A percentile compares a stretch with the other conserved stretches of the same genome.
Conservation (phyloP, 2,888 invertebrate species). For the Macrosoma leucophasiata region DNA sequence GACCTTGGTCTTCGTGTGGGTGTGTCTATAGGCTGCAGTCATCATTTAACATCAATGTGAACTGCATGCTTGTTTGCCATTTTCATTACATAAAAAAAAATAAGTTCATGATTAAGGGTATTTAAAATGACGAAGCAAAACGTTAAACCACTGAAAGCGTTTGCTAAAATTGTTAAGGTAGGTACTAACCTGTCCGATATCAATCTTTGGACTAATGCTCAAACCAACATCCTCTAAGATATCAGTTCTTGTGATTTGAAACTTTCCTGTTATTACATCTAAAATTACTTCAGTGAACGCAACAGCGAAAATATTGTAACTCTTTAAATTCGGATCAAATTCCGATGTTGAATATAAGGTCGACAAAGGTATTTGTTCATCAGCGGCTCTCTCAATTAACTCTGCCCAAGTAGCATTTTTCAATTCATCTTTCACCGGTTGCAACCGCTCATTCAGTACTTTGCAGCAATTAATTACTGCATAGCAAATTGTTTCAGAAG, state of each 20-base stretch:
- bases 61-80: no score
- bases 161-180: no score
- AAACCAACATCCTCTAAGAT: slow-evolving; percentile 28
- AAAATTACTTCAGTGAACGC: slow-evolving; percentile 38
- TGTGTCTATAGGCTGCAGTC: no score
- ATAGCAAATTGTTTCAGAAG: slow-evolving; percentile 76
- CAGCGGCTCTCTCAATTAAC: slow-evolving; percentile 36
- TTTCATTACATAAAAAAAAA: no score
- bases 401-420: slow-evolving; percentile 17
- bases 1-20: no score
- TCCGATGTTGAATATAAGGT: slow-evolving; percentile 36
- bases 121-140: neutral
- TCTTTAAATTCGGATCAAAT: slow-evolving; percentile 35
- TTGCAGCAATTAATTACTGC: slow-evolving; percentile 70
- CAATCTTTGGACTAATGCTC: slow-evolving; percentile 13
- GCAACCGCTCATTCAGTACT: slow-evolving; percentile 46
- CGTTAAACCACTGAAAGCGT: neutral
- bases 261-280: slow-evolving; percentile 39
- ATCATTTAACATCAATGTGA: no score
- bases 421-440: slow-evolving; percentile 3
- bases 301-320: slow-evolving; percentile 37
- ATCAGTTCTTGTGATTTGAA: slow-evolving; percentile 40
- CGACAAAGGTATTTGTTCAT: slow-evolving; percentile 35
- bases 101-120: no score
- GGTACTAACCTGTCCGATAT: slow-evolving; percentile 13